Evolutionary conservation across 2,888 invertebrate species (phyloP).

Genomic region (Drosophila mercatorum): DNA sequence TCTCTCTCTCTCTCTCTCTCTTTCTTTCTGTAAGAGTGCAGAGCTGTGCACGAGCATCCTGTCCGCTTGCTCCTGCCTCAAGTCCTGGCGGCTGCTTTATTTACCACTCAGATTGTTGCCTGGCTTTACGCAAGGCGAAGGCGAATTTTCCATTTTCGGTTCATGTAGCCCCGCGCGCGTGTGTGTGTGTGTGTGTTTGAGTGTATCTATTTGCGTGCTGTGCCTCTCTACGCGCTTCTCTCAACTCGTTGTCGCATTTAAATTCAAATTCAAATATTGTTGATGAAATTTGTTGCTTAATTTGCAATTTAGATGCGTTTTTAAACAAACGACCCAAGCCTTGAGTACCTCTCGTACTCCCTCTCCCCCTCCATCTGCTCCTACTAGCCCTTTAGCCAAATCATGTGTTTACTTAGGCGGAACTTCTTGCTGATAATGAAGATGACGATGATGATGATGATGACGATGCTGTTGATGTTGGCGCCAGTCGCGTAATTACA

Average conservation of each 20-base stretch:
- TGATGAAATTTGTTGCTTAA: slow-evolving; percentile 81
- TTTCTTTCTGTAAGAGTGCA: slow-evolving; percentile 36
- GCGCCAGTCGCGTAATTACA: slow-evolving; percentile 53
- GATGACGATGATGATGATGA: slow-evolving; percentile 18
- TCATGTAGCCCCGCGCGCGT: slow-evolving; percentile 35
- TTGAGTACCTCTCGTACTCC: no score
- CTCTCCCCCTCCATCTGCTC: background rate
- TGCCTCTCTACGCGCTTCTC: slow-evolving; percentile 39
- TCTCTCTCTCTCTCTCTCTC: background rate
- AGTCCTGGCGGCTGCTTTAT: slow-evolving; percentile 43
- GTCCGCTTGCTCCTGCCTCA: slow-evolving; percentile 18
- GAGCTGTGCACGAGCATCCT: slow-evolving; percentile 25
- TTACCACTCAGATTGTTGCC: slow-evolving; percentile 63
- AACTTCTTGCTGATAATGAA: slow-evolving; percentile 50
- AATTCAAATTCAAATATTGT: slow-evolving; percentile 81
- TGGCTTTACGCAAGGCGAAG: slow-evolving; percentile 55
- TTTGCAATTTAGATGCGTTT: slow-evolving; percentile 81
- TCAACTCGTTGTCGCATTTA: slow-evolving; percentile 71
- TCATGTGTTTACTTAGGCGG: slow-evolving; percentile 80
- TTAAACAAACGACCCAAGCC: slow-evolving; percentile 65
- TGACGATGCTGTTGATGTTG: slow-evolving; percentile 22
- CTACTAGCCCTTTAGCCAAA: slow-evolving; percentile 41
- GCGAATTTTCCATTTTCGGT: slow-evolving; percentile 77
- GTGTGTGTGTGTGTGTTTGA: slow-evolving; percentile 9
- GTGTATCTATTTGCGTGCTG: slow-evolving; percentile 45